Percentiles rank a stretch among this genome's conserved stretches.
These are phyloP conservation scores for Cardinalis cardinalis DNA, from an alignment of 2,113 vertebrate species.

Conservation along the genomic window DNA sequence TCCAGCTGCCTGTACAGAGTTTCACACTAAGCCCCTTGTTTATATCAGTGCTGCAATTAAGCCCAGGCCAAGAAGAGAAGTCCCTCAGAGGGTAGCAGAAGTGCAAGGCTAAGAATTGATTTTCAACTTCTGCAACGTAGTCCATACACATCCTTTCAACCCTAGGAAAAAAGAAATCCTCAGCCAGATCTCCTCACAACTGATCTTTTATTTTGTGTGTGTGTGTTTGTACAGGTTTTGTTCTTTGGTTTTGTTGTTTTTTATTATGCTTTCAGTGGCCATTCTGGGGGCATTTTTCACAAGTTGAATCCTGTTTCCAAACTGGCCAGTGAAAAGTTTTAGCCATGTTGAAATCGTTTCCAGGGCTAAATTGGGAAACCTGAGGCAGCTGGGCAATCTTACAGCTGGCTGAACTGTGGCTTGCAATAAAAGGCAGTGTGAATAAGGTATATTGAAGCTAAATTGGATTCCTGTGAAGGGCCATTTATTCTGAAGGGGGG, in stretches of 20 bases:
- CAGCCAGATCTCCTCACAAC: neutral
- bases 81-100: slow-evolving; percentile 88
- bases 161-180: neutral
- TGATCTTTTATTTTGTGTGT: neutral
- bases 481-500: slow-evolving; percentile 69
- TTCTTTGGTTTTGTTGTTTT: neutral
- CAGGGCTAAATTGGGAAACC: slow-evolving; percentile 78
- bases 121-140: slow-evolving; percentile 66
- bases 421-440: slow-evolving; percentile 78
- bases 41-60: slow-evolving; percentile 87
- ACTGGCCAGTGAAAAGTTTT: slow-evolving; percentile 70
- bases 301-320: slow-evolving; percentile 70
- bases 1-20: slow-evolving; percentile 84
- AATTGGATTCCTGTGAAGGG: slow-evolving; percentile 79
- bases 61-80: slow-evolving; percentile 82
- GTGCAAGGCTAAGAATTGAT: slow-evolving; percentile 83
- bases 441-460: slow-evolving; percentile 83
- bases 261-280: slow-evolving; percentile 59
- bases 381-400: slow-evolving; percentile 73
- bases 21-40: slow-evolving; percentile 92
- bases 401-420: slow-evolving; percentile 75
- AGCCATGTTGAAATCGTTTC: slow-evolving; percentile 81
- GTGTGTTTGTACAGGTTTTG: neutral
- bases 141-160: neutral
- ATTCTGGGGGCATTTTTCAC: slow-evolving; percentile 69